phyloP scores from a whole-genome alignment of 2,797 vertebrate species.

The Sitta carolinensis region DNA sequence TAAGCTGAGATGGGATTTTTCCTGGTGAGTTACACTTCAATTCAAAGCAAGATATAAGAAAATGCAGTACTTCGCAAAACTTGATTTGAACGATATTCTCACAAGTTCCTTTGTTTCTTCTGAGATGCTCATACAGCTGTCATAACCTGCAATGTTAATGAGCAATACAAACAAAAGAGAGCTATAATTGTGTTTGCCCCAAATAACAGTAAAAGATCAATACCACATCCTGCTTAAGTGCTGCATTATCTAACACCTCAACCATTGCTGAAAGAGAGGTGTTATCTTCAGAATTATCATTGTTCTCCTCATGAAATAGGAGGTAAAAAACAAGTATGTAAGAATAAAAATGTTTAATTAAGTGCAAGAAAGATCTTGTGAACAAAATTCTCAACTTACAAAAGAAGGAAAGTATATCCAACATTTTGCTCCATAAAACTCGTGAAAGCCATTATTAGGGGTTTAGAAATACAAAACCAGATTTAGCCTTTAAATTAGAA shows the following conservation, averaged over 20 bases:
- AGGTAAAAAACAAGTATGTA: not conserved
- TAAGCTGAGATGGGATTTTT: not conserved
- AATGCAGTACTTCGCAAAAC: not conserved
- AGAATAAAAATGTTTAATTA: not conserved
- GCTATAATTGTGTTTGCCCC: conserved; percentile 31
- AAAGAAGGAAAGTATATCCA: not conserved
- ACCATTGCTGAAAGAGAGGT: not conserved
- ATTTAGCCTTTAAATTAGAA: not conserved
- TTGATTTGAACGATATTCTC: not conserved
- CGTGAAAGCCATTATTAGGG: not conserved
- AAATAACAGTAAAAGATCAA: conserved; percentile 33
- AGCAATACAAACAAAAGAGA: conserved; percentile 18
- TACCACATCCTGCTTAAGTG: not conserved
- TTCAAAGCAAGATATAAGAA: conserved; percentile 34
- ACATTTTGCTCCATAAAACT: not conserved
- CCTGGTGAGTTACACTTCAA: not conserved
- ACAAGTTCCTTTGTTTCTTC: conserved; percentile 11
- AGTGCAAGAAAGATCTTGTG: not conserved
- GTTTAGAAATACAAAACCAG: not conserved
- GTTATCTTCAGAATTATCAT: not conserved
- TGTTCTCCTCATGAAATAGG: not conserved
- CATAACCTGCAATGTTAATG: not conserved
- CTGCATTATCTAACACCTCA: not conserved
- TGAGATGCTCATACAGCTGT: conserved; percentile 13
- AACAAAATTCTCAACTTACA: not conserved